These are phyloP conservation scores for Hycleus cichorii DNA, from an alignment of 1,140 invertebrate species.

Conservation along the genomic window DNA sequence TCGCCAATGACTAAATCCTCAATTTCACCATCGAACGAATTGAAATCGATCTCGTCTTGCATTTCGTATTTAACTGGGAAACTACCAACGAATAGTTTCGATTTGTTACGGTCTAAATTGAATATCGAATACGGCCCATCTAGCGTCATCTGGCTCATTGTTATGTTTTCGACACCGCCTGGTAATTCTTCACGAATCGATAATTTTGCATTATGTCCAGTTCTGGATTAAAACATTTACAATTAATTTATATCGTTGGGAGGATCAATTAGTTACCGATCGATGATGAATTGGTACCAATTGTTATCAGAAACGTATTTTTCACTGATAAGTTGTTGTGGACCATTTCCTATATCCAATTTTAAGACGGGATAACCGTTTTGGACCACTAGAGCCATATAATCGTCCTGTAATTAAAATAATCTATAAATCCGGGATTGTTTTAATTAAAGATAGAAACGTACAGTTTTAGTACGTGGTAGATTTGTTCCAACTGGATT, in stretches of 20 bases:
- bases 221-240: constrained; percentile 46
- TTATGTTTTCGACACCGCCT: constrained; percentile 49
- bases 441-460: constrained; percentile 12
- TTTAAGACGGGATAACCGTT: constrained; percentile 80
- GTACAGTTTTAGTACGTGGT: constrained; percentile 55
- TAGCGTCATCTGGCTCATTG: constrained; percentile 53
- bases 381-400: constrained; percentile 84
- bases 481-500: constrained; percentile 69
- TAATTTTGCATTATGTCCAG: constrained; percentile 73
- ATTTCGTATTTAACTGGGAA: constrained; percentile 64
- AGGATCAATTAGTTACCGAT: constrained; percentile 52
- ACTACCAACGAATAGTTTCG: constrained; percentile 87
- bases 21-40: constrained; percentile 80
- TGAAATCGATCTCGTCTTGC: constrained; percentile 58
- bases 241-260: background rate
- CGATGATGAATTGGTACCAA: constrained; percentile 87
- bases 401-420: constrained; percentile 65
- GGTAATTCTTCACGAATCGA: constrained; percentile 69
- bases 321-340: constrained; percentile 63
- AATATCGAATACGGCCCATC: constrained; percentile 72
- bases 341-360: constrained; percentile 82
- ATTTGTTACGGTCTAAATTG: constrained; percentile 76
- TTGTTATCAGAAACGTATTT: constrained; percentile 74
- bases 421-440: background rate
- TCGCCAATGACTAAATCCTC: constrained; percentile 87